phyloP scores from a whole-genome alignment of 2,888 invertebrate genomes.

The Drosophila yooni region DNA sequence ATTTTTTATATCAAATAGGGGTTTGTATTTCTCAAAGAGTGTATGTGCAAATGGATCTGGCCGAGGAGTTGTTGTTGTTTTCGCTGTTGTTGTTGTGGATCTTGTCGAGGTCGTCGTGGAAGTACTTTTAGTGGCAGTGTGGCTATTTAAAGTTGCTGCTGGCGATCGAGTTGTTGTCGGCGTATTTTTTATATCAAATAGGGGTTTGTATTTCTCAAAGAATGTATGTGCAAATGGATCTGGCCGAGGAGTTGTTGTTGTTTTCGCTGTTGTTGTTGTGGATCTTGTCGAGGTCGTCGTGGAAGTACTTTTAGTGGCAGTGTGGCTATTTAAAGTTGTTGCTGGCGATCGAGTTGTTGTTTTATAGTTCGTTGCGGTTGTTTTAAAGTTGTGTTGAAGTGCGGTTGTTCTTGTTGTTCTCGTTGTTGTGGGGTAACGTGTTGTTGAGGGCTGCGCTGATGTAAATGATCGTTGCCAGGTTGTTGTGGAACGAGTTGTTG shows the following conservation, averaged over 20 bases:
- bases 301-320: conserved; percentile 22
- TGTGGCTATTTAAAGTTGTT: background rate
- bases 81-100: conserved; percentile 18
- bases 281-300: conserved; percentile 52
- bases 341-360: conserved; percentile 14
- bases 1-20: conserved; percentile 34
- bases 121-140: conserved; percentile 5
- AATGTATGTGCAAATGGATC: conserved; percentile 62
- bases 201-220: conserved; percentile 60
- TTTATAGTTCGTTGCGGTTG: conserved; percentile 3
- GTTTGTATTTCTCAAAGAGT: conserved; percentile 65
- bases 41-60: conserved; percentile 58
- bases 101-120: conserved; percentile 58
- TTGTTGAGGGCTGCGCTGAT: conserved; percentile 12
- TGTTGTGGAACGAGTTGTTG: conserved; percentile 30
- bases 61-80: conserved; percentile 25
- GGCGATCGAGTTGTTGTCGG: background rate
- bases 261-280: conserved; percentile 16
- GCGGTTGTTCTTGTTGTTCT: conserved; percentile 16
- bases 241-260: conserved; percentile 29
- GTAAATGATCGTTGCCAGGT: conserved; percentile 9
- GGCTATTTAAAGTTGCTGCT: background rate
- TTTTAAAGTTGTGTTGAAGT: background rate
- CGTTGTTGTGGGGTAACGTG: background rate
- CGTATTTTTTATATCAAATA: conserved; percentile 32